A percentile compares a stretch with the other conserved stretches of the same genome.
These are phyloP conservation scores for Kryptolebias ocellatus DNA, from an alignment of 2,797 vertebrate species.

Conservation along the genomic window DNA sequence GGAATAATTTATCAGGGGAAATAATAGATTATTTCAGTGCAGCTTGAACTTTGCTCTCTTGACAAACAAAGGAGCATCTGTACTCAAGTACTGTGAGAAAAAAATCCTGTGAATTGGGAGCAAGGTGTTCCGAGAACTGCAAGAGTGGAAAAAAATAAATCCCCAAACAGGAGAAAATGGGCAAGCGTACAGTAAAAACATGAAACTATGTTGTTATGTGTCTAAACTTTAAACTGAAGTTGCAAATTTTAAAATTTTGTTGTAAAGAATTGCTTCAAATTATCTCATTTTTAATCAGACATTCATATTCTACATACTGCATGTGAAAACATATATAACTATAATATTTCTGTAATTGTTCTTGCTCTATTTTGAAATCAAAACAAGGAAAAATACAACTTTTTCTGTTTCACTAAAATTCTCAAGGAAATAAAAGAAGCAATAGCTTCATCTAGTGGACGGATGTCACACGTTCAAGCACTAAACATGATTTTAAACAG, in stretches of 20 bases:
- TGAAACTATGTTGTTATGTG: not conserved
- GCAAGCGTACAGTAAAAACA: no score
- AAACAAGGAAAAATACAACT: no score
- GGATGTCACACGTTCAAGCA: not conserved
- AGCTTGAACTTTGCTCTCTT: not conserved
- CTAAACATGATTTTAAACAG: not conserved
- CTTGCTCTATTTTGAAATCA: not conserved
- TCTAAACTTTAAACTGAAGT: not conserved
- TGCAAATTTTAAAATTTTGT: no score
- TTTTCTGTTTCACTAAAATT: no score
- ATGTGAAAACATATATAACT: no score
- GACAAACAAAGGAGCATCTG: conserved; percentile 32
- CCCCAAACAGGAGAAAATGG: not conserved
- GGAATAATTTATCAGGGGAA: not conserved
- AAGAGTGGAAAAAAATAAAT: not conserved
- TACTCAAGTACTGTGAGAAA: conserved; percentile 20
- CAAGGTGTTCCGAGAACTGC: conserved; percentile 16
- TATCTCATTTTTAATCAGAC: no score
- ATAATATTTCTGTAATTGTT: no score
- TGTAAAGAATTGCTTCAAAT: no score
- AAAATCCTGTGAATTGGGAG: conserved; percentile 8
- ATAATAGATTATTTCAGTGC: not conserved
- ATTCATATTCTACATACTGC: no score
- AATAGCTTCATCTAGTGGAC: conserved; percentile 41
- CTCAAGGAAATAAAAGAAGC: not conserved